Evolutionary conservation across 2,888 invertebrate genomes (phyloP).

Genomic region (Melanostoma scalare): DNA sequence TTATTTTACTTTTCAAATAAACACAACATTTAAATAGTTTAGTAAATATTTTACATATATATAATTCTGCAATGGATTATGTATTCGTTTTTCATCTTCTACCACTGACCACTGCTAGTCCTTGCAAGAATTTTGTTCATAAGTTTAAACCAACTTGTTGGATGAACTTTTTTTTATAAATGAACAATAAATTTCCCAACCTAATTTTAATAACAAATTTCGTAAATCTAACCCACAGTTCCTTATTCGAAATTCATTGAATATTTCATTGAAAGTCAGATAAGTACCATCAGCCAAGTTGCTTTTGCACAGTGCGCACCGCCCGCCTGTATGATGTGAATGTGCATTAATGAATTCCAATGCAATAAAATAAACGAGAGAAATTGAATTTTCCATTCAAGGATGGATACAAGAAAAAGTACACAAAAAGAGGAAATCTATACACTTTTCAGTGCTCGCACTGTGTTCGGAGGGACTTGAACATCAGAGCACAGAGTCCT

Average conservation of each 20-base stretch:
- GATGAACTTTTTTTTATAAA: neutral
- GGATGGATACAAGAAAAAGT: slow-evolving; percentile 44
- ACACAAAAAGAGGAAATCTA: neutral
- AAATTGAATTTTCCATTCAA: slow-evolving; percentile 72
- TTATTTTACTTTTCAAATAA: no score
- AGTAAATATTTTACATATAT: no score
- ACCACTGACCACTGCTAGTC: no score
- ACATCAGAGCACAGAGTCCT: slow-evolving; percentile 37
- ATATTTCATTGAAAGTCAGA: slow-evolving; percentile 61
- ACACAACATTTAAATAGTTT: no score
- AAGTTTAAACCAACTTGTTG: neutral
- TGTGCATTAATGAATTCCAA: slow-evolving; percentile 71
- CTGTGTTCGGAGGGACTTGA: slow-evolving; percentile 16
- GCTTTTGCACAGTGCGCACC: slow-evolving; percentile 16
- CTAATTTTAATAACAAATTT: slow-evolving; percentile 66
- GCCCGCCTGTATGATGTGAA: slow-evolving; percentile 45
- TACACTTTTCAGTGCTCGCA: neutral
- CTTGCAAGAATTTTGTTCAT: no score
- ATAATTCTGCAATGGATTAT: no score
- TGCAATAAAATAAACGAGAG: slow-evolving; percentile 70
- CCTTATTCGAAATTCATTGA: slow-evolving; percentile 68
- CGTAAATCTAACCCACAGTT: slow-evolving; percentile 51
- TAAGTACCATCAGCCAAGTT: slow-evolving; percentile 51
- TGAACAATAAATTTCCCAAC: neutral
- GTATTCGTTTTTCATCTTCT: no score